These are phyloP conservation scores for Aldabrachelys gigantea DNA, from an alignment of 2,113 vertebrate species.

Conservation along the genomic window DNA sequence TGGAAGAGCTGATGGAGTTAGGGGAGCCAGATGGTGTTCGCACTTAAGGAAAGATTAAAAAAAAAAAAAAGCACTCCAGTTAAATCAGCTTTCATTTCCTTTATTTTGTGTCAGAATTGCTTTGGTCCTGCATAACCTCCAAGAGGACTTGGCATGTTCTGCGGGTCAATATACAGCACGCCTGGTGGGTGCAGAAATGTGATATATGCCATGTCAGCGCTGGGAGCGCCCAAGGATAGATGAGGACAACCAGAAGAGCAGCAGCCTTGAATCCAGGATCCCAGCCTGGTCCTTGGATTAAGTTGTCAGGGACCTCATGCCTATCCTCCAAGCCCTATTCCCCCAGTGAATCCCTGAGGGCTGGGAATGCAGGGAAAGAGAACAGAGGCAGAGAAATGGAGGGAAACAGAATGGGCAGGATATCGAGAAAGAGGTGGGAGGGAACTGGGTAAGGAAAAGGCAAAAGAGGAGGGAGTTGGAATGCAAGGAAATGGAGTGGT, in stretches of 20 bases:
- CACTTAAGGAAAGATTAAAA: constrained; percentile 58
- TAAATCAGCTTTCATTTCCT: constrained; percentile 40
- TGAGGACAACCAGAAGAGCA: background rate
- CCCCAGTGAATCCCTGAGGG: background rate
- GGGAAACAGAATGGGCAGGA: background rate
- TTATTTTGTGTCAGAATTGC: background rate
- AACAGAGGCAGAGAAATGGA: background rate
- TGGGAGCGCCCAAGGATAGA: background rate
- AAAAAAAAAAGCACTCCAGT: background rate
- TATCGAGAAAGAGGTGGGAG: background rate
- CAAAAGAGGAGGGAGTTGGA: background rate
- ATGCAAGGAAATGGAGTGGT: background rate
- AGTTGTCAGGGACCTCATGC: background rate
- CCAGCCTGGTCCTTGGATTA: background rate
- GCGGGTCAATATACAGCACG: background rate
- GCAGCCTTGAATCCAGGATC: background rate
- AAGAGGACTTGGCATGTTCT: background rate
- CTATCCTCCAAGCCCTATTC: background rate
- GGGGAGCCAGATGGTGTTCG: constrained; percentile 74
- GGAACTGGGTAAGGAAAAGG: too few relatives aligned
- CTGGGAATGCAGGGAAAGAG: background rate
- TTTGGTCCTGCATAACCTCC: background rate
- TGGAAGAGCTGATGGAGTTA: constrained; percentile 68
- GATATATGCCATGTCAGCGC: background rate
- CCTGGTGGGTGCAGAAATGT: background rate